These are phyloP conservation scores for Argyresthia goedartella DNA, from an alignment of 2,888 invertebrate species.

Conservation along the genomic window DNA sequence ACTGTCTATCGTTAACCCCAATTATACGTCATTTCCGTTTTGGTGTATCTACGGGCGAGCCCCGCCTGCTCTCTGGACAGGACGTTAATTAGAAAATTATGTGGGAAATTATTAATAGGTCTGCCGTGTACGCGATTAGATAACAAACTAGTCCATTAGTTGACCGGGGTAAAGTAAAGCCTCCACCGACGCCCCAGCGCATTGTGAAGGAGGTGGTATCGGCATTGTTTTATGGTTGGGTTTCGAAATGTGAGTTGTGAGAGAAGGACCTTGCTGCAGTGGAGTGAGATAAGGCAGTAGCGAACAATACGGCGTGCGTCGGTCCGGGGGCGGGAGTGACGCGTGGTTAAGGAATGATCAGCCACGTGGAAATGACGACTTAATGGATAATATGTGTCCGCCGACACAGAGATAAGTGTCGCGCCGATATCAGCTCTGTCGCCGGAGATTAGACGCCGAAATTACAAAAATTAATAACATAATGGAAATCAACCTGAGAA, in stretches of 20 bases:
- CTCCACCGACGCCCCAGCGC: slow-evolving; percentile 16
- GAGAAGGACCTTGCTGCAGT: slow-evolving; percentile 37
- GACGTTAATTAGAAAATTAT: slow-evolving; percentile 67
- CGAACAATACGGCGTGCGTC: slow-evolving; percentile 51
- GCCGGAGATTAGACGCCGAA: slow-evolving; percentile 58
- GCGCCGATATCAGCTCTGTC: slow-evolving; percentile 51
- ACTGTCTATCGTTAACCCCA: slow-evolving; percentile 20
- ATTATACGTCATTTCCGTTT: slow-evolving; percentile 49
- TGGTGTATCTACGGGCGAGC: slow-evolving; percentile 31
- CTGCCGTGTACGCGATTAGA: slow-evolving; percentile 63
- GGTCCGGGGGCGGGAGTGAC: slow-evolving; percentile 55
- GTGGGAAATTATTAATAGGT: slow-evolving; percentile 68
- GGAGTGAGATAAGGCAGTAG: slow-evolving; percentile 57
- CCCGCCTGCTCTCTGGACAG: slow-evolving; percentile 37
- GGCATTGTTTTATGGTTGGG: slow-evolving; percentile 39
- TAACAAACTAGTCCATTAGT: slow-evolving; percentile 69
- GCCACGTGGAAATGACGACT: slow-evolving; percentile 68
- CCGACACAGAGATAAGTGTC: slow-evolving; percentile 68
- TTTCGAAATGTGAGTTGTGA: slow-evolving; percentile 22
- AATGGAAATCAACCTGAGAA: slow-evolving; percentile 53
- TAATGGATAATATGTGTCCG: slow-evolving; percentile 70
- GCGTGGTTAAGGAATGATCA: slow-evolving; percentile 68
- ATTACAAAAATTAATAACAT: slow-evolving; percentile 64
- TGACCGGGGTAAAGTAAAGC: slow-evolving; percentile 47
- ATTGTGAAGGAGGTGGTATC: slow-evolving; percentile 22